Base-by-base conservation (phyloP, 2,888 invertebrate genomes). In the Chymomyza amoena region DNA sequence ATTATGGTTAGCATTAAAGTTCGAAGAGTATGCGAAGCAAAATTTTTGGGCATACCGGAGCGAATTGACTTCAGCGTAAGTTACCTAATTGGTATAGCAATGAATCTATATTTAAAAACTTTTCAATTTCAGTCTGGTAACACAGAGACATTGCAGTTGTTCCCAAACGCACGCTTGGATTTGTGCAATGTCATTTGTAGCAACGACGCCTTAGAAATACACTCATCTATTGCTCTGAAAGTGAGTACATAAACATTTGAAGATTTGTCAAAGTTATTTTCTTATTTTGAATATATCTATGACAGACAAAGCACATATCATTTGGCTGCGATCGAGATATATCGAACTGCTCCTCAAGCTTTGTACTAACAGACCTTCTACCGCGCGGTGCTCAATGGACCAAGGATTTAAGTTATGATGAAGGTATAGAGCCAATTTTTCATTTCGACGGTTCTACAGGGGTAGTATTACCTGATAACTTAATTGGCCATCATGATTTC, bases 1-100 rank as follows among this genome's bases (percentile, higher is more conserved):
- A 97, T 98, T 63, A 96, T 98, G 95, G 98, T 99, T 88, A 99
- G 98, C 89, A 96, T 99, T 91, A 97, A 97, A 92, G 97, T 98
- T 78, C 95, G 95, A 89, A 94, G 96, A 78, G 95, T 95, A 52
- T 97, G 97, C 91, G 94, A 94, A 69, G 94, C 95, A 1, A 96
- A 95, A 13, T 96, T 96, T 94, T 94, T 95, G 92, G 96, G 96
- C 93, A 90, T 92, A 78, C 89, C 92, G 4, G 91, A 92, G 64
- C 88, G 92, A 50, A 91, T 92, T 62, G 92, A 92, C 76, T 92
- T 92, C 68, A 90, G 89, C 57, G 91, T 91, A 79, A 81, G 86
- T 80, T 56, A 36, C n/a, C 32, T 4, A 59, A 2, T 59, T 28
- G 15, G 7, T 32, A 13, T 59, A 28, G n/a, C 45, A 7, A 0